phyloP scores from a whole-genome alignment of 1,140 invertebrate species.

The Hypothenemus hampei region DNA sequence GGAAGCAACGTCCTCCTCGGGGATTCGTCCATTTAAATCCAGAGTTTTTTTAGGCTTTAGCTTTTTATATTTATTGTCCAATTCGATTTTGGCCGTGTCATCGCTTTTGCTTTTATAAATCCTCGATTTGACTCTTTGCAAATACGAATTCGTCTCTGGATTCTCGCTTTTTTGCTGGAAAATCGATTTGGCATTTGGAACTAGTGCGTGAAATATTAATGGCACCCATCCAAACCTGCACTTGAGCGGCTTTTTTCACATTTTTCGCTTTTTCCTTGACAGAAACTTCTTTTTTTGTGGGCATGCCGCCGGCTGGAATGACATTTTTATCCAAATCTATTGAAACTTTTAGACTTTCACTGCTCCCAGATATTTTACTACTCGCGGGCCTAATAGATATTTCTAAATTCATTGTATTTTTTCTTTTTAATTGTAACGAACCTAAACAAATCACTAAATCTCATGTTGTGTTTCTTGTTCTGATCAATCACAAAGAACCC shows the following conservation, averaged over 20 bases:
- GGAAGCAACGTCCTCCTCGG: slow-evolving; percentile 35
- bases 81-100: slow-evolving; percentile 33
- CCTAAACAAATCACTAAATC: slow-evolving; percentile 42
- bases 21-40: slow-evolving; percentile 31
- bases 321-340: slow-evolving; percentile 21
- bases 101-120: slow-evolving; percentile 43
- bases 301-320: background rate
- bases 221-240: background rate
- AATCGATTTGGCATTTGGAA: too few relatives aligned
- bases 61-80: slow-evolving; percentile 36
- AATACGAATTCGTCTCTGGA: slow-evolving; percentile 37
- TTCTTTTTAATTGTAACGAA: slow-evolving; percentile 1
- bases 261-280: slow-evolving; percentile 7
- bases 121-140: slow-evolving; percentile 42
- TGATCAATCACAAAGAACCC: slow-evolving; percentile 38
- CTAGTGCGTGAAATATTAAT: too few relatives aligned
- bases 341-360: slow-evolving; percentile 23
- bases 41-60: slow-evolving; percentile 30
- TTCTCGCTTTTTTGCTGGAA: too few relatives aligned
- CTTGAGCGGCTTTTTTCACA: slow-evolving; percentile 16
- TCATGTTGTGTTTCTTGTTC: slow-evolving; percentile 34
- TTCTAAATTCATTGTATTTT: slow-evolving; percentile 2
- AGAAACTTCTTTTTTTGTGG: slow-evolving; percentile 23
- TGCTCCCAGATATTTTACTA: slow-evolving; percentile 25
- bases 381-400: slow-evolving; percentile 14